Evolutionary conservation across 2,797 vertebrate species (phyloP), one percentile per base, ranked within the genome.

Genomic region (Clarias fuscus): DNA sequence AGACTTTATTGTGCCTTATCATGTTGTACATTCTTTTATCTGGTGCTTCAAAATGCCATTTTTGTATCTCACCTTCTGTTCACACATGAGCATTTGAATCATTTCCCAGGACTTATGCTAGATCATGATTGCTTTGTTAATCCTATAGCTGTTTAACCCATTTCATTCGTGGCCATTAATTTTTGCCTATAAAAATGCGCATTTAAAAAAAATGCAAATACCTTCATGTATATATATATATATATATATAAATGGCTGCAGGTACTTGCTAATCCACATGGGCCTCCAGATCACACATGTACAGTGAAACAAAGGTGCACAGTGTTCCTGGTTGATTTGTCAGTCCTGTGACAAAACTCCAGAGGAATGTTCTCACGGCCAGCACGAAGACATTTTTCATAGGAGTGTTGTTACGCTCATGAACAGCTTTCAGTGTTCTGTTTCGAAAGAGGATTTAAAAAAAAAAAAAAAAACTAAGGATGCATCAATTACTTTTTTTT

Each of bases 251-350:
- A 53, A 53, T 53, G n/a, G 78, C 87, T 86, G 91, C 89, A 89
- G 82, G 86, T 90, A 84, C 85, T 78, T 91, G 90, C 90, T 91
- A 92, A 85, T 91, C 86, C 91, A 90, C 86, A 90, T 91, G 89
- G 90, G 88, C 86, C 53, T 71, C 53, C 48, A 40, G 53, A 37
- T 71, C 53, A 59, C 82, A 72, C 22, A 5, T 71, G 82, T 83
- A 27, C 59, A 71, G 6, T 5, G 30, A 72, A 82, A 83, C 82
- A 83, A 83, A 83, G 82, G 82, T 72, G 82, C 8, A 15, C 82
- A 83, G 68, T 83, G 67, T 83, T 72, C 33, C 85, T 37, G n/a
- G 90, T 85, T 88, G 88, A 88, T 92, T 92, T 93, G 89, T 88
- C 91, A 90, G 90, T 91, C 82, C 84, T 20, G 5, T 89, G 91